phyloP scores from a whole-genome alignment of 2,888 invertebrate species.

The Drosophila antonietae region DNA sequence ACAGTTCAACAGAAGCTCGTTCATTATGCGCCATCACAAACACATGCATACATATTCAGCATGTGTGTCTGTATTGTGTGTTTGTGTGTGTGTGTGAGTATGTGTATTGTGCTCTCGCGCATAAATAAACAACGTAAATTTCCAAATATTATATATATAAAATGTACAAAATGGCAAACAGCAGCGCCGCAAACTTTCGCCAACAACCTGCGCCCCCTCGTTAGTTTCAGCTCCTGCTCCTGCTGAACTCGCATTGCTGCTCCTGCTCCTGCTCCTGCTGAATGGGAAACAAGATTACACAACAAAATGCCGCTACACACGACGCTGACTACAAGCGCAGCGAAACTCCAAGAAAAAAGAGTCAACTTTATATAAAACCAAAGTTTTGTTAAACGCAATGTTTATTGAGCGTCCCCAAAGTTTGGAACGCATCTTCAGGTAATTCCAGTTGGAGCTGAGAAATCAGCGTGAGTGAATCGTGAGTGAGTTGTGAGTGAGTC shows the following conservation, averaged over 20 bases:
- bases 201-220: slow-evolving; percentile 10
- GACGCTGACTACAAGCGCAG: slow-evolving; percentile 54
- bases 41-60: slow-evolving; percentile 22
- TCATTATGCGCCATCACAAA: slow-evolving; percentile 58
- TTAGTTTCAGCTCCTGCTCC: not conserved
- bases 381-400: slow-evolving; percentile 73
- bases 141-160: slow-evolving; percentile 75
- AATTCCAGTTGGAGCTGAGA: slow-evolving; percentile 24
- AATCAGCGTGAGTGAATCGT: not conserved
- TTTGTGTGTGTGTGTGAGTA: slow-evolving; percentile 2
- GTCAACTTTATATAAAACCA: slow-evolving; percentile 43
- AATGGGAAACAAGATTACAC: slow-evolving; percentile 60
- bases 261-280: not conserved
- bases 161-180: slow-evolving; percentile 69
- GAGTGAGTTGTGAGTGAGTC: too few relatives aligned
- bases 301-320: slow-evolving; percentile 70
- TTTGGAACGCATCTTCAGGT: slow-evolving; percentile 47
- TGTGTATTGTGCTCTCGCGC: slow-evolving; percentile 54
- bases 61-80: not conserved
- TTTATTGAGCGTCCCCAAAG: slow-evolving; percentile 70
- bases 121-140: slow-evolving; percentile 76
- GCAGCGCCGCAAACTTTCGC: slow-evolving; percentile 56
- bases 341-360: slow-evolving; percentile 52
- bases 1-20: slow-evolving; percentile 63
- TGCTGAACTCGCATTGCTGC: not conserved